A percentile compares a stretch with the other conserved stretches of the same genome.
These are phyloP conservation scores for Pelodytes ibericus DNA, from an alignment of 2,797 vertebrate species.

Conservation along the genomic window DNA sequence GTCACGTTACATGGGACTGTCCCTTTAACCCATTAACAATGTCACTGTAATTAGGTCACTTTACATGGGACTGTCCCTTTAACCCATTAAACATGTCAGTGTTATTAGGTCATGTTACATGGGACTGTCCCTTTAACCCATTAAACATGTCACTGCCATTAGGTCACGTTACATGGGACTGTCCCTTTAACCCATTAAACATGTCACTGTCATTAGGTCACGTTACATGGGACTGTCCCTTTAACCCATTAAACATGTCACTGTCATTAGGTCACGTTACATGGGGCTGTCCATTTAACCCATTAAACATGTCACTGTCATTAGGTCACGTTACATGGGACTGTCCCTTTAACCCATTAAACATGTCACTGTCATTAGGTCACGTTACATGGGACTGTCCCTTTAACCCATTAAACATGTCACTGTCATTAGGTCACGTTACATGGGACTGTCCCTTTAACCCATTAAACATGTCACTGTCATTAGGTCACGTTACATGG, in stretches of 20 bases:
- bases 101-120: no score
- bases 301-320: neutral
- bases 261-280: slow-evolving; percentile 3
- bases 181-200: neutral
- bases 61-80: neutral
- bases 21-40: neutral
- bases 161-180: no score
- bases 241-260: neutral
- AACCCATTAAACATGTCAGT: neutral
- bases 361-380: neutral
- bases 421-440: slow-evolving; percentile 5
- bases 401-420: slow-evolving; percentile 1
- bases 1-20: neutral
- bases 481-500: slow-evolving; percentile 1
- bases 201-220: neutral
- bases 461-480: slow-evolving; percentile 1
- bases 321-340: neutral
- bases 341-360: slow-evolving; percentile 3
- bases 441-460: neutral
- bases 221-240: neutral
- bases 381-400: neutral
- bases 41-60: no score
- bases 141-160: neutral
- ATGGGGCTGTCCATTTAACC: neutral
- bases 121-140: neutral